phyloP scores from a whole-genome alignment of 92 coral and sea anemone species.

The Galaxea fascicularis region DNA sequence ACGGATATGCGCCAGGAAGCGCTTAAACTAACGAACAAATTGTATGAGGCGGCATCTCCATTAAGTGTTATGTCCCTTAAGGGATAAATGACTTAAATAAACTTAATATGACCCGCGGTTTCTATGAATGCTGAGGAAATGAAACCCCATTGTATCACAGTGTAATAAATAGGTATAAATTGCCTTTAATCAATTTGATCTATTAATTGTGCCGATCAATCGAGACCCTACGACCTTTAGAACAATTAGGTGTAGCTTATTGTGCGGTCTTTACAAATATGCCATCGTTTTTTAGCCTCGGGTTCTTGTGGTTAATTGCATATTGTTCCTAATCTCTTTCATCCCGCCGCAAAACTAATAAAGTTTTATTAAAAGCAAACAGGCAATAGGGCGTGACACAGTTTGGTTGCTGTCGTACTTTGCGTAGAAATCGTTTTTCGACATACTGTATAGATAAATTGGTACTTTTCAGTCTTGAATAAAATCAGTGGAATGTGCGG shows the following conservation, averaged over 20 bases:
- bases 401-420: background rate
- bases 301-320: slow-evolving; percentile 80
- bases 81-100: slow-evolving; percentile 53
- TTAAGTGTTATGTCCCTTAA: slow-evolving; percentile 27
- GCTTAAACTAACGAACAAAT: slow-evolving; percentile 2
- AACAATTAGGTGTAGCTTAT: slow-evolving; percentile 83
- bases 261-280: slow-evolving; percentile 78
- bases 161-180: slow-evolving; percentile 97
- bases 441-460: background rate
- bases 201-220: slow-evolving; percentile 88
- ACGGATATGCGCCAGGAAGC: slow-evolving; percentile 7
- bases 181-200: slow-evolving; percentile 92
- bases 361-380: slow-evolving; percentile 40
- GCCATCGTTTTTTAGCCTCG: slow-evolving; percentile 67
- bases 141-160: slow-evolving; percentile 72
- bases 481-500: too few relatives aligned
- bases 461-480: background rate
- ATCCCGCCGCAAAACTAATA: slow-evolving; percentile 76
- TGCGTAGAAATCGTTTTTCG: background rate
- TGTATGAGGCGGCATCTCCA: slow-evolving; percentile 38
- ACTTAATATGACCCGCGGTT: slow-evolving; percentile 79
- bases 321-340: slow-evolving; percentile 74
- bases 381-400: slow-evolving; percentile 24
- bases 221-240: slow-evolving; percentile 77
- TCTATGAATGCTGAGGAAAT: slow-evolving; percentile 62